Percentiles rank a stretch among this genome's conserved stretches.
Evolutionary conservation across 1,140 invertebrate genomes (phyloP).

Genomic region (Cephus cinctus): DNA sequence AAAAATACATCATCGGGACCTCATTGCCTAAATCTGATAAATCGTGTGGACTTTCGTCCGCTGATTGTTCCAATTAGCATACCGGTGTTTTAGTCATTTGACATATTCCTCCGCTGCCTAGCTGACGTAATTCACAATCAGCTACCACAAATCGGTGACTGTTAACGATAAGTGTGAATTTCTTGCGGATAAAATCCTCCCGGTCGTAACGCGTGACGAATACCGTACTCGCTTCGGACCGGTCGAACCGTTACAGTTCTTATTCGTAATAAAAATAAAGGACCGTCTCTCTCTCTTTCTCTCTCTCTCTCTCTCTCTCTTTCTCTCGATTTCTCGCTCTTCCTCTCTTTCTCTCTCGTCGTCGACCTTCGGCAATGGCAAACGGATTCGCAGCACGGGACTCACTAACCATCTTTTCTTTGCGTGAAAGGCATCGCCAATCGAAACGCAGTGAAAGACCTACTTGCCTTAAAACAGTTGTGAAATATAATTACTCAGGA

Average conservation of each 20-base stretch:
- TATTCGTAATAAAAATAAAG: slow-evolving; percentile 22
- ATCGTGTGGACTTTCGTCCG: neutral
- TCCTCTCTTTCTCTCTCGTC: too few species aligned
- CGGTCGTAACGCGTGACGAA: slow-evolving; percentile 11
- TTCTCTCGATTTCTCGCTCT: too few species aligned
- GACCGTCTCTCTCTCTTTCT: too few species aligned
- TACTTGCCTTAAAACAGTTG: too few species aligned
- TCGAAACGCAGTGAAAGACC: too few species aligned
- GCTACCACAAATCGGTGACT: slow-evolving; percentile 1
- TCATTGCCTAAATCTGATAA: slow-evolving; percentile 12
- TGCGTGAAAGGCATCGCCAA: too few species aligned
- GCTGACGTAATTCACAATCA: slow-evolving; percentile 31
- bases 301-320: too few species aligned
- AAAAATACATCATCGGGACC: too few species aligned
- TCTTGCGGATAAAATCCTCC: slow-evolving; percentile 11
- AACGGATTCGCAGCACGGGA: too few species aligned
- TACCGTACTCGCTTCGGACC: slow-evolving; percentile 20
- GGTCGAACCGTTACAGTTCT: slow-evolving; percentile 26
- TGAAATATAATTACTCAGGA: too few species aligned
- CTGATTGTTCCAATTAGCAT: slow-evolving; percentile 2
- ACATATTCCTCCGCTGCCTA: neutral
- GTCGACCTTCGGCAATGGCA: slow-evolving; percentile 9
- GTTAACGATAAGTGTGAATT: slow-evolving; percentile 10
- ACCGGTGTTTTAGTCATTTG: neutral
- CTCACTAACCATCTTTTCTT: too few species aligned